A percentile compares a stretch with the other conserved stretches of the same genome.
phyloP scores from a whole-genome alignment of 2,888 invertebrate genomes.

The Fragum whitleyi region DNA sequence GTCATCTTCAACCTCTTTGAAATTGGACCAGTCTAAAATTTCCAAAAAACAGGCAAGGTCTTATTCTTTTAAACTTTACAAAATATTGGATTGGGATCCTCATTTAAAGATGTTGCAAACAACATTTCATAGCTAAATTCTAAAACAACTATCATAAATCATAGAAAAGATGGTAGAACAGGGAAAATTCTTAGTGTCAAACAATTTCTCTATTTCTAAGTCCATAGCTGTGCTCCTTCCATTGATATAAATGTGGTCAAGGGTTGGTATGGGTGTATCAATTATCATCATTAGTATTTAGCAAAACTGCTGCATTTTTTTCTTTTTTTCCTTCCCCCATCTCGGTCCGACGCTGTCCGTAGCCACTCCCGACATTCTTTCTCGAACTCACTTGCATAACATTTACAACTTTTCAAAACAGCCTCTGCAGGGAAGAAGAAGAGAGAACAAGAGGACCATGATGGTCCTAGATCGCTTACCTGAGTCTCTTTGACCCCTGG shows the following conservation, averaged over 20 bases:
- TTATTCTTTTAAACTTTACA: not conserved
- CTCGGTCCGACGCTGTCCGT: constrained; percentile 1
- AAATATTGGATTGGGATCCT: not conserved
- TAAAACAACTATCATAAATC: too few relatives aligned
- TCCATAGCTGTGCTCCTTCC: not conserved
- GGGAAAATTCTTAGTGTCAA: not conserved
- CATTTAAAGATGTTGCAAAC: too few relatives aligned
- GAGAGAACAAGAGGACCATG: too few relatives aligned
- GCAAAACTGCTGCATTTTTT: not conserved
- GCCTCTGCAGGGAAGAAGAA: not conserved
- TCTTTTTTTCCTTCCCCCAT: constrained; percentile 13
- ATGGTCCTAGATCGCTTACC: too few relatives aligned
- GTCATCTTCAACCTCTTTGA: not conserved
- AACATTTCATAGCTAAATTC: too few relatives aligned
- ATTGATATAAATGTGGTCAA: not conserved
- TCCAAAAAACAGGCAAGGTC: not conserved
- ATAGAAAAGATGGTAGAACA: too few relatives aligned
- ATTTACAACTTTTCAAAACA: constrained; percentile 1
- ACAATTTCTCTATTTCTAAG: not conserved
- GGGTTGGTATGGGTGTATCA: not conserved
- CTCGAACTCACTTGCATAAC: constrained; percentile 1
- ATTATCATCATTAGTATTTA: not conserved
- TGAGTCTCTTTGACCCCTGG: too few relatives aligned
- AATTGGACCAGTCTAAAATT: not conserved
- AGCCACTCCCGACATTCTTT: constrained; percentile 18